Base-by-base conservation (phyloP, 2,113 vertebrate species). In the Gymnogyps californianus region DNA sequence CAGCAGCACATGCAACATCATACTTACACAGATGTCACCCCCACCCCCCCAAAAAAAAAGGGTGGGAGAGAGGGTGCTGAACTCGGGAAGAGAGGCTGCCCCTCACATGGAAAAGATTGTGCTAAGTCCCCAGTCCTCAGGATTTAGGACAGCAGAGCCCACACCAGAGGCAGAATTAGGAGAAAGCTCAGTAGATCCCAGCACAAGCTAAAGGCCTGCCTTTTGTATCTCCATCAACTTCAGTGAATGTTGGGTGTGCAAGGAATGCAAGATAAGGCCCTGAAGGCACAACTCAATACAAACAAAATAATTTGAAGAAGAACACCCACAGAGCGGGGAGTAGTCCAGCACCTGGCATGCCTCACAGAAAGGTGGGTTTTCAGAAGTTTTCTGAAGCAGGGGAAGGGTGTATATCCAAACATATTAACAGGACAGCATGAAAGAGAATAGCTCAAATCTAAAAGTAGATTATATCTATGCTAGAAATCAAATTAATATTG, bases 281-380 rank as follows among this genome's bases (percentile, higher is more conserved):
- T 54, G 54, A 74, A 80, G 51, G 92, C 86, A 81, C 1, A 1
- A 83, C 40, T 83, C 79, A 83, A 88, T 93, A 57, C 79, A 95
- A 97, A 97, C 94, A 95, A 97, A 91, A 95, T 86, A 94, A 92
- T 96, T 95, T 95, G 82, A 92, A 76, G 75, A 87, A 94, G 96
- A 97, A 97, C 96, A 96, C 96, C 92, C 95, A 95, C 95, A 64
- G 92, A 93, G 95, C 0, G 3, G 15, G 94, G 90, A 95, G 88
- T 87, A 95, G 95, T 95, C 88, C 92, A 96, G 90, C 93, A 96
- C 92, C 95, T 97, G 96, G 96, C 86, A 93, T 67, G 88, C 88
- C 88, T 90, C 80, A 93, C 66, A 92, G 94, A 96, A 90, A 96
- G 92, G 67, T 94, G 92, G 90, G 85, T 97, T 96, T 96, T 96